phyloP scores from a whole-genome alignment of 30 jellyfish, hydroid and myxozoan species.

The Nemopilema nomurai region DNA sequence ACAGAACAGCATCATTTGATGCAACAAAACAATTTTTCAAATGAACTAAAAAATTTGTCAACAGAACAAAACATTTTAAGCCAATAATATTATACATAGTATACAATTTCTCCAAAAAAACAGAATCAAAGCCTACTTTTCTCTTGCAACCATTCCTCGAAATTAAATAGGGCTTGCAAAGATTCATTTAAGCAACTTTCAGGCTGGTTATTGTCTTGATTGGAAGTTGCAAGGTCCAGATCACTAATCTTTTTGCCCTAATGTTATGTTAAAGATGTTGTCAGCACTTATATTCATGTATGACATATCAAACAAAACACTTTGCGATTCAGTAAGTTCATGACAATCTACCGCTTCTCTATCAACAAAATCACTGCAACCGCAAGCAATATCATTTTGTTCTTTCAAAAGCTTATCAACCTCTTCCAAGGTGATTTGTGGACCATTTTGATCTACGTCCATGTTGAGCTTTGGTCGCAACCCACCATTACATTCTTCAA shows the following conservation, averaged over 20 bases:
- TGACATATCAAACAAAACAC: background rate
- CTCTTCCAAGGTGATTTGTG: background rate
- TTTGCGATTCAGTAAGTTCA: background rate
- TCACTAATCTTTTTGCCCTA: conserved; percentile 13
- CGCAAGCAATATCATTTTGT: background rate
- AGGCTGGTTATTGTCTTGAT: conserved; percentile 3
- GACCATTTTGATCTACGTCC: background rate
- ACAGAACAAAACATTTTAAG: too few relatives aligned
- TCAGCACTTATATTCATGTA: background rate
- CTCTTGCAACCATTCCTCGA: conserved; percentile 12
- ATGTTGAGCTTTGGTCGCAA: conserved; percentile 1
- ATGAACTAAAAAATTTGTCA: too few relatives aligned
- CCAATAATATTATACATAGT: too few relatives aligned
- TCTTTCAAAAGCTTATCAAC: conserved; percentile 8
- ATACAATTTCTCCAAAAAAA: too few relatives aligned
- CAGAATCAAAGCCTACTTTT: too few relatives aligned
- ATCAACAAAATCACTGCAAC: background rate
- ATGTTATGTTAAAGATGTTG: conserved; percentile 1
- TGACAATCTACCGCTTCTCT: background rate
- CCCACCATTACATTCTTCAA: conserved; percentile 25
- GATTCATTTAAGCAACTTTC: conserved; percentile 4
- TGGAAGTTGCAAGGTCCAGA: conserved; percentile 2
- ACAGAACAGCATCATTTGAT: too few relatives aligned
- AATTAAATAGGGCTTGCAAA: background rate
- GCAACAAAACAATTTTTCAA: too few relatives aligned